Evolutionary conservation across 2,888 invertebrate genomes (phyloP).

Genomic region (Patella caerulea): DNA sequence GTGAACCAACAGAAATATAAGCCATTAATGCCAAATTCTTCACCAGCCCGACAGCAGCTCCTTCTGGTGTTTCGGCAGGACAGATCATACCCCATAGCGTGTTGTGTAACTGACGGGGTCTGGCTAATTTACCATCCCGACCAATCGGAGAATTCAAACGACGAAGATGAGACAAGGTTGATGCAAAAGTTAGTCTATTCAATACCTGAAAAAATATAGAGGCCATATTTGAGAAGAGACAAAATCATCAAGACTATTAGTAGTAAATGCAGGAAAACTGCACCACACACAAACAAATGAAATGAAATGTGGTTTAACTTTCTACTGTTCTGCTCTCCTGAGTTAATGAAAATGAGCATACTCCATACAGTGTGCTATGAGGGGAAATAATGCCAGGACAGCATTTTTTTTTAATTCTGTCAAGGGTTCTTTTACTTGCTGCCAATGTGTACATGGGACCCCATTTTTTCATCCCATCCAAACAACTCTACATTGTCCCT

Average conservation of each 20-base stretch:
- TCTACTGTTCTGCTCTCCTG: too few relatives aligned
- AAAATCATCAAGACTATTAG: too few relatives aligned
- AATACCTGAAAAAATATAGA: slow-evolving; percentile 78
- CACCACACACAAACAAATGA: neutral
- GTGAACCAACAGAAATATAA: slow-evolving; percentile 99
- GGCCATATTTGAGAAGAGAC: neutral
- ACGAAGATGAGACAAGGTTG: slow-evolving; percentile 96
- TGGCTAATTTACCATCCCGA: slow-evolving; percentile 97
- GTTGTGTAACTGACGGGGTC: slow-evolving; percentile 98
- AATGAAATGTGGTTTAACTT: too few relatives aligned
- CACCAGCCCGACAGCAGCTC: slow-evolving; percentile 84
- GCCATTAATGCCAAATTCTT: slow-evolving; percentile 99
- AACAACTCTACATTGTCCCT: too few relatives aligned
- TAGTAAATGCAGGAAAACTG: neutral
- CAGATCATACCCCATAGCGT: slow-evolving; percentile 99
- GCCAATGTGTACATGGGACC: too few relatives aligned
- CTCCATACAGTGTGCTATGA: too few relatives aligned
- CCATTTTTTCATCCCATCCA: too few relatives aligned
- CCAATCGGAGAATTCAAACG: slow-evolving; percentile 99
- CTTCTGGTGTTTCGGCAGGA: slow-evolving; percentile 98
- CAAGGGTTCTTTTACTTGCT: too few relatives aligned
- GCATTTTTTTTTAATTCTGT: too few relatives aligned
- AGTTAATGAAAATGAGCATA: too few relatives aligned
- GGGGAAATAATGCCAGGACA: too few relatives aligned
- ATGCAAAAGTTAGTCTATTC: slow-evolving; percentile 97